These are phyloP conservation scores for Lathronympha strigana DNA, from an alignment of 2,888 invertebrate genomes.

Conservation along the genomic window DNA sequence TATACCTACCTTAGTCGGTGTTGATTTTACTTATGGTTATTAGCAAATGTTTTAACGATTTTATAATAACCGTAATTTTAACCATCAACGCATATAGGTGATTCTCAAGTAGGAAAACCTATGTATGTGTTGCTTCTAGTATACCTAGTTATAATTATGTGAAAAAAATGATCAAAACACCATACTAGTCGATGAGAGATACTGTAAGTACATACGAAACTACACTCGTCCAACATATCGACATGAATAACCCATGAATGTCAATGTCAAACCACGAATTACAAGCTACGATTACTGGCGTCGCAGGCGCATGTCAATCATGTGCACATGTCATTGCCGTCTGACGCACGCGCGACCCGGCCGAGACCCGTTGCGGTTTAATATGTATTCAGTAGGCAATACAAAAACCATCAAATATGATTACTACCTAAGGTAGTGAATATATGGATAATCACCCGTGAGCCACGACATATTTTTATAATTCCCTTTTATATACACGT, in stretches of 20 bases:
- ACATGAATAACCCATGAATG: constrained; percentile 2
- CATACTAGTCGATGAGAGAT: too few relatives aligned
- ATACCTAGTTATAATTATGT: too few relatives aligned
- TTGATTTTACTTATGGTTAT: too few relatives aligned
- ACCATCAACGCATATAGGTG: too few relatives aligned
- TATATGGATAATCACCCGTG: neutral
- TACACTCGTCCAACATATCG: neutral
- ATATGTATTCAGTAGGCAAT: neutral
- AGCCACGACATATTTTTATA: too few relatives aligned
- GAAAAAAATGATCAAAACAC: too few relatives aligned
- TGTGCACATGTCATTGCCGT: constrained; percentile 60
- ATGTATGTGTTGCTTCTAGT: too few relatives aligned
- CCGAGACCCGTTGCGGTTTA: constrained; percentile 2
- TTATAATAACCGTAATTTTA: too few relatives aligned
- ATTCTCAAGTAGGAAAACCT: too few relatives aligned
- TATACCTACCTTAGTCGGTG: too few relatives aligned
- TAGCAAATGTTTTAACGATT: too few relatives aligned
- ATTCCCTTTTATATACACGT: too few relatives aligned
- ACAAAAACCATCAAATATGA: neutral
- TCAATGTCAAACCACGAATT: constrained; percentile 15
- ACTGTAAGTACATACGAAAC: neutral
- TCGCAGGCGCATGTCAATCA: constrained; percentile 53
- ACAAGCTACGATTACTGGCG: constrained; percentile 25
- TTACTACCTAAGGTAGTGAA: neutral
- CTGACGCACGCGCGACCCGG: constrained; percentile 48